Percentiles rank a stretch among this genome's conserved stretches.
These are phyloP conservation scores for Echiichthys vipera DNA, from an alignment of 2,797 vertebrate species.

Conservation along the genomic window DNA sequence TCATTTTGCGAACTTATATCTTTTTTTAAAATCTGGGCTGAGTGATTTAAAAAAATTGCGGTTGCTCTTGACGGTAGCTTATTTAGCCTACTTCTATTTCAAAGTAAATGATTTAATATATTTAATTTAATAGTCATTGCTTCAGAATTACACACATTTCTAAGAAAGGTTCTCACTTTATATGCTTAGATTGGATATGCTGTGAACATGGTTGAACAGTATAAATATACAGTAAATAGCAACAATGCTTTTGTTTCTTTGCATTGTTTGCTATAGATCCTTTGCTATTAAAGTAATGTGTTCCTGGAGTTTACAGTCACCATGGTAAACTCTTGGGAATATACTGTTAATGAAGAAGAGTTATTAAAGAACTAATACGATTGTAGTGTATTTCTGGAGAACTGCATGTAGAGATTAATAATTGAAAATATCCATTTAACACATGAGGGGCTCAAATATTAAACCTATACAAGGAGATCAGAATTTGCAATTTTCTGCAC, in stretches of 20 bases:
- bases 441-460: constrained; percentile 31
- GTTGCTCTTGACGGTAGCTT: not conserved
- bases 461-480: constrained; percentile 10
- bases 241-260: not conserved
- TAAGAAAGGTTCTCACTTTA: not conserved
- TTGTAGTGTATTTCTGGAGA: constrained; percentile 28
- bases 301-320: constrained; percentile 40
- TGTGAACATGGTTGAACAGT: not conserved
- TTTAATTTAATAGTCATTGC: not conserved
- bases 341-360: constrained; percentile 51
- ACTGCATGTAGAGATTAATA: constrained; percentile 50
- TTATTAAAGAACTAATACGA: constrained; percentile 43
- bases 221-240: not conserved
- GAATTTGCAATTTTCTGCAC: constrained; percentile 24
- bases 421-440: constrained; percentile 42
- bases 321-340: constrained; percentile 42
- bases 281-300: no score
- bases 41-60: no score
- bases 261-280: constrained; percentile 3
- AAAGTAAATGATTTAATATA: not conserved
- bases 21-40: no score
- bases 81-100: not conserved
- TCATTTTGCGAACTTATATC: no score
- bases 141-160: no score
- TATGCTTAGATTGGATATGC: not conserved